Evolutionary conservation across 1,140 invertebrate genomes (phyloP).

Genomic region (Microplitis mediator): DNA sequence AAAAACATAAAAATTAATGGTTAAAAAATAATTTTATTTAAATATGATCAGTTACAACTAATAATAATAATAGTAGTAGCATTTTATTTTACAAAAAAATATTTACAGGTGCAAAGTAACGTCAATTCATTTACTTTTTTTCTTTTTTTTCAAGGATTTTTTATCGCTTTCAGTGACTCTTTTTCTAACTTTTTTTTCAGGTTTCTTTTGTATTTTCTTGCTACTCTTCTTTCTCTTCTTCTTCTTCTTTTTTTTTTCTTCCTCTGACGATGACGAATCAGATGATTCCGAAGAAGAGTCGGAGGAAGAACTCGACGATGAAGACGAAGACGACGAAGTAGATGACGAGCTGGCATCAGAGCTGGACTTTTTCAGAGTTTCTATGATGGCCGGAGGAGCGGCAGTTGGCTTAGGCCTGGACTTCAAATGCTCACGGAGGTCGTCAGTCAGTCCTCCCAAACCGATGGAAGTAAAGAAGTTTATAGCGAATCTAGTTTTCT

Average conservation of each 20-base stretch:
- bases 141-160: slow-evolving; percentile 14
- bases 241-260: slow-evolving; percentile 10
- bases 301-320: neutral
- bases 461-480: slow-evolving; percentile 99
- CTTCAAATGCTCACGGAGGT: slow-evolving; percentile 89
- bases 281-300: neutral
- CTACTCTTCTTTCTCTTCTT: neutral
- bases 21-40: neutral
- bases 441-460: slow-evolving; percentile 94
- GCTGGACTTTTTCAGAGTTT: neutral
- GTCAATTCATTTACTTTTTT: slow-evolving; percentile 7
- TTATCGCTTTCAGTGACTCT: neutral
- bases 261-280: slow-evolving; percentile 8
- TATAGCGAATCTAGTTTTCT: slow-evolving; percentile 97
- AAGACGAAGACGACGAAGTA: neutral
- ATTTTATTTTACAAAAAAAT: neutral
- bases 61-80: neutral
- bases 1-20: no score
- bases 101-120: neutral
- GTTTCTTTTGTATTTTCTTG: neutral
- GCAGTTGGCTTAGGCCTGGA: slow-evolving; percentile 53
- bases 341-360: neutral
- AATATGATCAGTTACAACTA: neutral
- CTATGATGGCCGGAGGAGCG: slow-evolving; percentile 11
- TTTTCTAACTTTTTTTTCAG: neutral